Conservation (phyloP, 2,113 vertebrate species). For the Chaenocephalus aceratus region DNA sequence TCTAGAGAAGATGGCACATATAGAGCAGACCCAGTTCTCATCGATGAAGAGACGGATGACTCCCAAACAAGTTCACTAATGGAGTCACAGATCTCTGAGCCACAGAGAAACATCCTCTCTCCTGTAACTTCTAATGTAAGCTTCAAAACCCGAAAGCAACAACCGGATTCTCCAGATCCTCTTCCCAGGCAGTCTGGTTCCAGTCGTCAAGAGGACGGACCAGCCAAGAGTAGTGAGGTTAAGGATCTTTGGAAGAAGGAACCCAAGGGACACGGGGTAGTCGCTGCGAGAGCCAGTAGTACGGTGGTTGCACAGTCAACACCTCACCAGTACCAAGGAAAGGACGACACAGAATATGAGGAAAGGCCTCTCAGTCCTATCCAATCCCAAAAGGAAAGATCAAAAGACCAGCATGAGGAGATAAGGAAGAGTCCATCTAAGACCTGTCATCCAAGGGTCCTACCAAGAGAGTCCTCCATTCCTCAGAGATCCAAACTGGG, state of each 20-base stretch:
- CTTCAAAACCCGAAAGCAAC: conserved; percentile 8
- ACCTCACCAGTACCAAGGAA: conserved; percentile 39
- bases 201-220: conserved; percentile 31
- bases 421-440: conserved; percentile 67
- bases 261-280: conserved; percentile 45
- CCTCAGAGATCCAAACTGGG: conserved; percentile 50
- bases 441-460: conserved; percentile 68
- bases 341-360: conserved; percentile 17
- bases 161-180: conserved; percentile 5
- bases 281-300: conserved; percentile 42
- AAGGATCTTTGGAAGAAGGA: conserved; percentile 86
- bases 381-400: conserved; percentile 48
- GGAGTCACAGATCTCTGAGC: conserved; percentile 13
- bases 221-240: conserved; percentile 78
- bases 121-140: not conserved
- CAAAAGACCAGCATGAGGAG: conserved; percentile 53
- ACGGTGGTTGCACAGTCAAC: conserved; percentile 76
- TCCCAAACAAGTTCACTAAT: conserved; percentile 28
- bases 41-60: conserved; percentile 56
- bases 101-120: not conserved
- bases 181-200: conserved; percentile 5
- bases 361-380: conserved; percentile 52
- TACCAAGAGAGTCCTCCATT: conserved; percentile 70
- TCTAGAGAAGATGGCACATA: conserved; percentile 52
- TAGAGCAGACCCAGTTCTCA: conserved; percentile 59